Evolutionary conservation across 2,113 vertebrate species (phyloP).

Genomic region (Circaetus cinerascens): DNA sequence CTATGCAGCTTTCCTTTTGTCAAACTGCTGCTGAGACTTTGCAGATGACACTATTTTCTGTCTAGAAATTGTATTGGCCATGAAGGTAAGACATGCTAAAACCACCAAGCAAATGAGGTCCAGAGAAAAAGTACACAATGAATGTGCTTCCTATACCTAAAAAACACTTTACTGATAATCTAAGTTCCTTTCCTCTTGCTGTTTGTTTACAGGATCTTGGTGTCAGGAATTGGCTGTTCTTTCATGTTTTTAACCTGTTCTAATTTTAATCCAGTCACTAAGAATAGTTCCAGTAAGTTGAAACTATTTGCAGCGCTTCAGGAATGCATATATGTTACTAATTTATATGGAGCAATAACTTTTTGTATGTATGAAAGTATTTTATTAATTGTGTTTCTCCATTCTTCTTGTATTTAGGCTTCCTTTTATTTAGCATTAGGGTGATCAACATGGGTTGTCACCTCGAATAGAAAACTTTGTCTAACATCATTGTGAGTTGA

Average conservation of each 20-base stretch:
- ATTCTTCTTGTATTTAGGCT: not conserved
- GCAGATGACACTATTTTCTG: not conserved
- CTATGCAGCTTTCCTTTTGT: not conserved
- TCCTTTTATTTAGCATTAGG: not conserved
- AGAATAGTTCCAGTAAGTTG: not conserved
- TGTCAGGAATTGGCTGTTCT: not conserved
- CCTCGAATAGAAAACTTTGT: not conserved
- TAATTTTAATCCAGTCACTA: not conserved
- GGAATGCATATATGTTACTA: not conserved
- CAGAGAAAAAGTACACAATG: not conserved
- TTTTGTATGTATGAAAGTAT: not conserved
- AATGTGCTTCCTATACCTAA: not conserved
- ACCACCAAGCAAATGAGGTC: not conserved
- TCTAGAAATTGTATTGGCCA: not conserved
- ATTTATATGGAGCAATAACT: not conserved
- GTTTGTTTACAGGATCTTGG: constrained; percentile 10
- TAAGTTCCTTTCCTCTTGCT: not conserved
- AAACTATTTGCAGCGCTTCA: not conserved
- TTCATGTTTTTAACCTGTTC: not conserved
- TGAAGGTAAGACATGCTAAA: not conserved
- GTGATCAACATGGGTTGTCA: fast-evolving
- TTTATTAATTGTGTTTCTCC: not conserved
- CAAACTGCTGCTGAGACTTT: not conserved
- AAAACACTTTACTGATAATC: not conserved
- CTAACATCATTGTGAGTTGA: not conserved